A percentile compares a stretch with the other conserved stretches of the same genome.
These are phyloP conservation scores for Crenuchus spilurus DNA, from an alignment of 2,797 vertebrate species.

Conservation along the genomic window DNA sequence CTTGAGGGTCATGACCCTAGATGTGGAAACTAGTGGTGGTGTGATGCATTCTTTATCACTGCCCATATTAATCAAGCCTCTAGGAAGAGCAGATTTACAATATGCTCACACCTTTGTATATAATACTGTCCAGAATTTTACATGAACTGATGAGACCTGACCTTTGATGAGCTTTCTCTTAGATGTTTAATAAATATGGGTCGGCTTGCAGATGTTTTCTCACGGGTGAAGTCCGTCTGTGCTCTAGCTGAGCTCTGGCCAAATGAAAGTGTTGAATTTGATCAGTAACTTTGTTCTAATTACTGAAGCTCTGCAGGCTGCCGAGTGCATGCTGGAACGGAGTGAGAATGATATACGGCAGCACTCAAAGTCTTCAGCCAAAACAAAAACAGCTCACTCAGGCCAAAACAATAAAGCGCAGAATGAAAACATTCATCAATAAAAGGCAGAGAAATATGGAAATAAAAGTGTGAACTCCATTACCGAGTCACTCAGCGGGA, in stretches of 20 bases:
- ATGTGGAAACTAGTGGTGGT: no score
- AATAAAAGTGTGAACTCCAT: constrained; percentile 54
- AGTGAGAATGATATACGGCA: constrained; percentile 50
- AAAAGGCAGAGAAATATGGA: constrained; percentile 43
- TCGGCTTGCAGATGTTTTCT: no score
- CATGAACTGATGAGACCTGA: no score
- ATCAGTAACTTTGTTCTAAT: constrained; percentile 44
- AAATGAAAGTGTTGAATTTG: constrained; percentile 32
- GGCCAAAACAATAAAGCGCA: constrained; percentile 60
- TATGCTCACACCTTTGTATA: no score
- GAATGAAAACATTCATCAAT: constrained; percentile 64
- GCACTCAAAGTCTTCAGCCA: constrained; percentile 50
- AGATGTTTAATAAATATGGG: no score
- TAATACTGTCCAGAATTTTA: no score
- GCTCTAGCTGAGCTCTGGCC: no score
- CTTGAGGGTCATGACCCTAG: no score
- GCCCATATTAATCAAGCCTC: no score
- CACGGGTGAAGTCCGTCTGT: not conserved
- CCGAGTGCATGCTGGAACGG: constrained; percentile 14
- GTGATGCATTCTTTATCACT: no score
- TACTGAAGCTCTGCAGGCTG: constrained; percentile 46
- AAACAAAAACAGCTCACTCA: constrained; percentile 64
- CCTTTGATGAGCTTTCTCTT: no score
- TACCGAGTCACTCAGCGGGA: constrained; percentile 66
- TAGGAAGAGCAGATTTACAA: no score